Evolutionary conservation across 2,797 vertebrate species (phyloP).

Genomic region (Melanogrammus aeglefinus): DNA sequence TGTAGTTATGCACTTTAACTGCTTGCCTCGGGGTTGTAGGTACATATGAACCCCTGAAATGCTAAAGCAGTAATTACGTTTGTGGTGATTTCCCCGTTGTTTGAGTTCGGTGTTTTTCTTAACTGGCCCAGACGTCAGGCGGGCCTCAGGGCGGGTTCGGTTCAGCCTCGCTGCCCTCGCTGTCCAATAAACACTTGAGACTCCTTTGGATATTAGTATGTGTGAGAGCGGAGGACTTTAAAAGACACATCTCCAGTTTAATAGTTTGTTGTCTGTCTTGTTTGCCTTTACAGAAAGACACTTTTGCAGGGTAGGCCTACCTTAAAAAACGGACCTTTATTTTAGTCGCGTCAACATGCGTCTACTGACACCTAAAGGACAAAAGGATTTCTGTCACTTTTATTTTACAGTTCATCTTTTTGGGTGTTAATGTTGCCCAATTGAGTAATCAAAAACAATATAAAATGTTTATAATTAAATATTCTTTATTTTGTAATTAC

Average conservation of each 20-base stretch:
- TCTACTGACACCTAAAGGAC: conserved; percentile 80
- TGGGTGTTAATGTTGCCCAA: background rate
- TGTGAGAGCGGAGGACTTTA: background rate
- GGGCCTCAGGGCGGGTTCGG: conserved; percentile 6
- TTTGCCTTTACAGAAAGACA: background rate
- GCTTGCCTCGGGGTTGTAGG: conserved; percentile 60
- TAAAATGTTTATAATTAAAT: conserved; percentile 41
- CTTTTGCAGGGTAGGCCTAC: background rate
- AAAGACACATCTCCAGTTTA: background rate
- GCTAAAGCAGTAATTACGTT: conserved; percentile 68
- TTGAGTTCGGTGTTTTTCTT: conserved; percentile 23
- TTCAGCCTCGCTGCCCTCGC: background rate
- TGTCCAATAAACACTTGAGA: background rate
- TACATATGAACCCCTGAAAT: conserved; percentile 65
- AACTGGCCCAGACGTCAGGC: conserved; percentile 56
- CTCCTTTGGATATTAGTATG: background rate
- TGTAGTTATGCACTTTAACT: conserved; percentile 73
- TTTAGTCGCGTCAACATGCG: background rate
- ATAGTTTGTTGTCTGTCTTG: background rate
- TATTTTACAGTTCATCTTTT: background rate
- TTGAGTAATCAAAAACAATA: background rate
- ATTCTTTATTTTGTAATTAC: conserved; percentile 67
- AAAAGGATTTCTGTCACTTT: conserved; percentile 27
- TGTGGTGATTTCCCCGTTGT: conserved; percentile 51
- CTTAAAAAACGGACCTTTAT: background rate